Evolutionary conservation across 2,797 vertebrate species (phyloP).

Genomic region (Manis crassicaudata): DNA sequence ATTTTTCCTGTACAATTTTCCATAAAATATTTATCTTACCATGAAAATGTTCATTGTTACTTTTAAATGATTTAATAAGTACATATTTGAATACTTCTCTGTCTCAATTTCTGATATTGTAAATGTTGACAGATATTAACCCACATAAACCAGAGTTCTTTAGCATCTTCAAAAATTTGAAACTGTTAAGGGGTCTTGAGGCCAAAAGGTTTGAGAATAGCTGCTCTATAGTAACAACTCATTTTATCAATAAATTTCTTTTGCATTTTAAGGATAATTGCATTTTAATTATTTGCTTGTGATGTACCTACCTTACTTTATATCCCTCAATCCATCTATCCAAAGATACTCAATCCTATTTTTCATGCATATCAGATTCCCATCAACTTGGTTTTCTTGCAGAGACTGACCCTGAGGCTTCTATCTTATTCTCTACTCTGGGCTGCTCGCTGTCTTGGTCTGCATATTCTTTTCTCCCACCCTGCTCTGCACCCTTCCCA

Average conservation of each 20-base stretch:
- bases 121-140: not conserved
- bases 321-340: not conserved
- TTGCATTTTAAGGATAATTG: not conserved
- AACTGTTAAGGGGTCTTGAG: not conserved
- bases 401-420: not conserved
- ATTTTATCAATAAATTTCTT: not conserved
- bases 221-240: not conserved
- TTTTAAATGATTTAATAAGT: not conserved
- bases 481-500: not conserved
- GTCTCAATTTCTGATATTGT: not conserved
- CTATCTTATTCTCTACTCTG: not conserved
- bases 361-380: not conserved
- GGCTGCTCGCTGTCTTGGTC: not conserved
- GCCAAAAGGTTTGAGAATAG: not conserved
- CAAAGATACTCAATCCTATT: not conserved
- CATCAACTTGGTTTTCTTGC: not conserved
- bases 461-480: not conserved
- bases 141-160: not conserved
- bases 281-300: not conserved
- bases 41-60: not conserved
- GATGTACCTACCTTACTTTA: not conserved
- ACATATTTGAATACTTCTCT: not conserved
- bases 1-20: not conserved
- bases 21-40: not conserved
- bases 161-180: not conserved